Evolutionary conservation across 2,797 vertebrate genomes (phyloP).

Genomic region (Pangasius mekongensis): DNA sequence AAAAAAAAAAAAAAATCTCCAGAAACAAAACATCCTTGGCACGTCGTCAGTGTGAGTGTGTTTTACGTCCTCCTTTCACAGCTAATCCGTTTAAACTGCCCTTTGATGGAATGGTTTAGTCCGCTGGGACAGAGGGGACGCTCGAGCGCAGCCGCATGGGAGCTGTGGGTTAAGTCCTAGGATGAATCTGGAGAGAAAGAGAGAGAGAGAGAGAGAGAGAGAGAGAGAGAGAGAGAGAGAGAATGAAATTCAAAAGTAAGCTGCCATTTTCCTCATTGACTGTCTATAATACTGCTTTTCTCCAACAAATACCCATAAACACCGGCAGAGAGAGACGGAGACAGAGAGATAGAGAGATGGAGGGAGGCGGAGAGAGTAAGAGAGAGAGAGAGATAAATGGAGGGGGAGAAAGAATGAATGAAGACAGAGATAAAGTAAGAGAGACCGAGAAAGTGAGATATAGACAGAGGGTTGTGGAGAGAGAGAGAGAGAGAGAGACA

Average conservation of each 20-base stretch:
- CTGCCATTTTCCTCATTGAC: neutral
- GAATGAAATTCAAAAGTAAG: slow-evolving; percentile 38
- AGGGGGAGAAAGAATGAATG: too few relatives aligned
- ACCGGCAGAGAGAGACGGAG: slow-evolving; percentile 66
- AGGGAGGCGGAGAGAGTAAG: slow-evolving; percentile 59
- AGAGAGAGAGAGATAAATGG: slow-evolving; percentile 61
- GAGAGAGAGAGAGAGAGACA: neutral
- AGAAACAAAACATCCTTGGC: slow-evolving; percentile 72
- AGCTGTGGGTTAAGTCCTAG: slow-evolving; percentile 90
- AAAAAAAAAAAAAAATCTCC: neutral
- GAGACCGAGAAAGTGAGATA: neutral
- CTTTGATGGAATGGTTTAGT: slow-evolving; percentile 83
- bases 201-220: slow-evolving; percentile 69
- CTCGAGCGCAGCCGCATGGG: slow-evolving; percentile 67
- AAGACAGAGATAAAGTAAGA: too few relatives aligned
- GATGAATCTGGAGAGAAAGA: slow-evolving; percentile 88
- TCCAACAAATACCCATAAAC: neutral
- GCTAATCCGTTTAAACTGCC: slow-evolving; percentile 88
- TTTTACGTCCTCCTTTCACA: slow-evolving; percentile 68
- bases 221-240: slow-evolving; percentile 68
- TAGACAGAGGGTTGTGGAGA: neutral
- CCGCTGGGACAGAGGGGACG: slow-evolving; percentile 74
- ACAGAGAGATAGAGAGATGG: slow-evolving; percentile 31
- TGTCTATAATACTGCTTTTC: too few relatives aligned
- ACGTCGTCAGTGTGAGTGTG: slow-evolving; percentile 68